Conservation (phyloP, 2,113 vertebrate genomes). For the Psilopogon haemacephalus region DNA sequence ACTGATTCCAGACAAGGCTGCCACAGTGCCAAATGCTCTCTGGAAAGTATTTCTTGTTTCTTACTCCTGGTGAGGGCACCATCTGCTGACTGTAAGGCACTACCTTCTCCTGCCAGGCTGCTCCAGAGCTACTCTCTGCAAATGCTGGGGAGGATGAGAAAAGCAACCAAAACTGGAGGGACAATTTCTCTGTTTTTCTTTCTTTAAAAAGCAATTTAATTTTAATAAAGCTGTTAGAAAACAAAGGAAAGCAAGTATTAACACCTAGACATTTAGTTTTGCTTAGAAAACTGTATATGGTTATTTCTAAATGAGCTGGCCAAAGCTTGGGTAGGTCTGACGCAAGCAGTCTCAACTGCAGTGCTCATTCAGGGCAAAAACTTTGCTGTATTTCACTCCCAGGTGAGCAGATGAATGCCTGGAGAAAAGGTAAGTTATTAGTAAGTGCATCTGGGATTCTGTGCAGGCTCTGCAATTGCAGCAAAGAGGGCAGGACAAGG, state of each 20-base stretch:
- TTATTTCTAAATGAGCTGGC: neutral
- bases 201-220: neutral
- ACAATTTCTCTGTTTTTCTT: neutral
- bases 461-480: neutral
- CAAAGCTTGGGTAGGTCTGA: neutral
- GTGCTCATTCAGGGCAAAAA: neutral
- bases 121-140: neutral
- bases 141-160: neutral
- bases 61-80: neutral
- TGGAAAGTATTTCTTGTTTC: neutral
- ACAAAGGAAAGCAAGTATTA: neutral
- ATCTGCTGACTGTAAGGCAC: constrained; percentile 14
- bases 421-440: neutral
- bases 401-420: neutral
- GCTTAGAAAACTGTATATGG: neutral
- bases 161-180: neutral
- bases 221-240: neutral
- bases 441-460: neutral
- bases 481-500: neutral
- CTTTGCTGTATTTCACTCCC: neutral
- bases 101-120: neutral
- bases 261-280: neutral
- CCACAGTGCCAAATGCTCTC: neutral
- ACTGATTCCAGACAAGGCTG: constrained; percentile 46
- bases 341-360: neutral